A percentile compares a stretch with the other conserved stretches of the same genome.
phyloP scores from a whole-genome alignment of 2,888 invertebrate species.

The Campoplex capitator region DNA sequence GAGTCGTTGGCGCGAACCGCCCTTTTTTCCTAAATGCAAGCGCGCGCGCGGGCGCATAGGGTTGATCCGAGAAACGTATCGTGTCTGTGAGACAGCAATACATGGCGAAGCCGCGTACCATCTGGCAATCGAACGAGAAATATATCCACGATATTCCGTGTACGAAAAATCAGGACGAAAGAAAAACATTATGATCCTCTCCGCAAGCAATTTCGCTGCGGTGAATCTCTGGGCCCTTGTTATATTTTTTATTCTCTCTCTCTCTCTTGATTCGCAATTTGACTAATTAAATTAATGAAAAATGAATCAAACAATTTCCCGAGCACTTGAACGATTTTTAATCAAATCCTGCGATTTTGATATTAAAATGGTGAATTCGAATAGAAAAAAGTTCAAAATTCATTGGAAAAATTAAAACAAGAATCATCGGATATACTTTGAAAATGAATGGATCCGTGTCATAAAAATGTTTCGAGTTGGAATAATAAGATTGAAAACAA shows the following conservation, averaged over 20 bases:
- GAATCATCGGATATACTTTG: not conserved
- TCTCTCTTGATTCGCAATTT: not conserved
- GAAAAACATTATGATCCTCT: constrained; percentile 20
- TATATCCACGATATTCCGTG: constrained; percentile 10
- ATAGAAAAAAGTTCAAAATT: not conserved
- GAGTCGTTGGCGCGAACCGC: constrained; percentile 73
- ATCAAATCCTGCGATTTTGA: not conserved
- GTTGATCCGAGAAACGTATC: constrained; percentile 55
- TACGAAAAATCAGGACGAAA: constrained; percentile 27
- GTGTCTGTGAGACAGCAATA: constrained; percentile 10
- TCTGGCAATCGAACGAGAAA: constrained; percentile 62
- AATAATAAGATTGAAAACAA: not conserved
- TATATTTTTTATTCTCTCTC: not conserved
- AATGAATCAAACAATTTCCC: not conserved
- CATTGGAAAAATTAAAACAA: not conserved
- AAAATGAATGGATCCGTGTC: not conserved
- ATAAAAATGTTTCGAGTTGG: not conserved
- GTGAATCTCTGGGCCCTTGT: not conserved
- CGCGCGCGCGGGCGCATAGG: constrained; percentile 47
- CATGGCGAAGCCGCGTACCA: constrained; percentile 41
- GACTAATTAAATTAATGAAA: not conserved
- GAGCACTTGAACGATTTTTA: not conserved
- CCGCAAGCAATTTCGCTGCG: constrained; percentile 6
- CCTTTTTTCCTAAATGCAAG: constrained; percentile 62
- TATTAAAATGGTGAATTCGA: too few relatives aligned